Evolutionary conservation across 2,888 invertebrate genomes (phyloP), one percentile per base, ranked within the genome.

Genomic region (Drosophila mimetica): DNA sequence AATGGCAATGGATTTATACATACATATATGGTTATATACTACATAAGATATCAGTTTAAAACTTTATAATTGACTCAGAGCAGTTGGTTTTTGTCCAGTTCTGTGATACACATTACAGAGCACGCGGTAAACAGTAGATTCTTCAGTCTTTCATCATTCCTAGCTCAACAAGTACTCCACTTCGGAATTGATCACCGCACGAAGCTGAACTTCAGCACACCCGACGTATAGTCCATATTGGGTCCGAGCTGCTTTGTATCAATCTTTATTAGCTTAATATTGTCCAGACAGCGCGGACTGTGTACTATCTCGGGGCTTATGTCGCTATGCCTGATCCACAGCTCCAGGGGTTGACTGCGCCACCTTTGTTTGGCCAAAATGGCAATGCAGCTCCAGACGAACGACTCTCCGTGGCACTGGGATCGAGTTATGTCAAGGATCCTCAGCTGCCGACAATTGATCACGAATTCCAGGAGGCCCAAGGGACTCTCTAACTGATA

Each of bases 121-220:
- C 16, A 22, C n/a, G 20, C 32, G 22, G 46, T 11, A 18, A 39
- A 20, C 30, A 20, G 13, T 20, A 37, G 3, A 39, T 30, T 28
- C 8, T 54, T 67, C 67, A 67, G 66, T 67, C 58, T 50, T 16
- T 25, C 58, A 22, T 37, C 28, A 18, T 30, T 30, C 30, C 5
- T 18, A 28, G 34, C 14, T 8, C 14, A 7, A 8, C 14, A 14
- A 8, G 4, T 14, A 14, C 3, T 3, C 11, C 3, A 30, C 11
- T 18, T 16, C 5, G 4, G 9, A 28, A 13, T 2, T 1, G 41
- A 18, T 71, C 32, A 69, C 61, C 73, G 71, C 5, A 63, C 41
- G 55, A 89, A 89, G 20, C 81, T 85, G 67, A 89, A 89, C 79
- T 85, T 88, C 5, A 89, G 71, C 32, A 89, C 89, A 3, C 88